These are phyloP conservation scores for Gryllus bimaculatus DNA, from an alignment of 1,140 invertebrate genomes.

Conservation along the genomic window DNA sequence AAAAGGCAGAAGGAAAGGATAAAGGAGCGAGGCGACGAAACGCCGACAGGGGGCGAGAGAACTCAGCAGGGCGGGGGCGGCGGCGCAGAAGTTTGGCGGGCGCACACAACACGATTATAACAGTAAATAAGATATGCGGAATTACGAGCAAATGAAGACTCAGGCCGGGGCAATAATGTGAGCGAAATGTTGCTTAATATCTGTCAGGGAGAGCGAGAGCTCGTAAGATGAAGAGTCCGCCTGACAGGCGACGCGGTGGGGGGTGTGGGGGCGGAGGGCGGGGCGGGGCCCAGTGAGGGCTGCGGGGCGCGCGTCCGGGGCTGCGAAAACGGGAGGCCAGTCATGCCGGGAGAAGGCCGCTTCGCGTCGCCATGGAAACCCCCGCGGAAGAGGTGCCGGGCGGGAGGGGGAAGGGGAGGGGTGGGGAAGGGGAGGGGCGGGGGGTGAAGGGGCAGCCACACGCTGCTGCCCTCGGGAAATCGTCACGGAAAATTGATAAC, in stretches of 20 bases:
- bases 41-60: not conserved
- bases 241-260: not conserved
- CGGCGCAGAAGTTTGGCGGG: not conserved
- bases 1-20: not conserved
- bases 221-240: not conserved
- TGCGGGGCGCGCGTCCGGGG: no score
- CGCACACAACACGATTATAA: conserved; percentile 4
- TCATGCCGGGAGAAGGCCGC: no score
- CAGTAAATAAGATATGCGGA: not conserved
- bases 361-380: no score
- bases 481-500: not conserved
- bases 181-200: not conserved
- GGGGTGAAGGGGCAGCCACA: not conserved
- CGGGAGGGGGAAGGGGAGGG: no score
- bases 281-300: no score
- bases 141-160: conserved; percentile 4
- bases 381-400: not conserved
- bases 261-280: no score
- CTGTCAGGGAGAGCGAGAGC: not conserved
- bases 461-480: not conserved
- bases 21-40: not conserved
- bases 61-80: not conserved
- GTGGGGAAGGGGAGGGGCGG: no score
- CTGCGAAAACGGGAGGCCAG: no score
- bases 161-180: not conserved